Percentiles rank a stretch among this genome's conserved stretches.
phyloP scores from a whole-genome alignment of 2,797 vertebrate species.

The Rhinatrema bivittatum region DNA sequence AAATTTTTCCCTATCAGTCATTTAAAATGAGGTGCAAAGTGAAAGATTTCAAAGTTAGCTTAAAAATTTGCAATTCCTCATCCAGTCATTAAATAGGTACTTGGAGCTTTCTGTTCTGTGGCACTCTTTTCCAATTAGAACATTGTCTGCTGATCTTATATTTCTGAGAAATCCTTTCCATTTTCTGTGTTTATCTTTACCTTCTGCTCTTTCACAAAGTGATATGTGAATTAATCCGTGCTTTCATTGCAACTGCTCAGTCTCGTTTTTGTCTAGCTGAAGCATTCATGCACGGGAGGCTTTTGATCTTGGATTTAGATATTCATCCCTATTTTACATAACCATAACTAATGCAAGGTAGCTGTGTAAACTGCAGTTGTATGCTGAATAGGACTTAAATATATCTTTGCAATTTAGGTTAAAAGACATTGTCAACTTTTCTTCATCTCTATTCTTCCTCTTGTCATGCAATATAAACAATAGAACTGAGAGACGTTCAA shows the following conservation, averaged over 20 bases:
- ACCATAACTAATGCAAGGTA: slow-evolving; percentile 28
- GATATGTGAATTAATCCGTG: slow-evolving; percentile 43
- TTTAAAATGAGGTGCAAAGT: too few relatives aligned
- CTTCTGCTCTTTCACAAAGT: slow-evolving; percentile 44
- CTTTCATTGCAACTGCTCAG: slow-evolving; percentile 24
- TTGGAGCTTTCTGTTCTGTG: slow-evolving; percentile 12
- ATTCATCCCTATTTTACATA: slow-evolving; percentile 41
- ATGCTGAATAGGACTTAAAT: slow-evolving; percentile 28
- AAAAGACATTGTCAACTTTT: slow-evolving; percentile 16
- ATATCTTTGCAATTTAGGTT: slow-evolving; percentile 19
- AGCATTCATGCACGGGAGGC: slow-evolving; percentile 48
- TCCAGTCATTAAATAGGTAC: neutral
- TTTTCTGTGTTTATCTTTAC: slow-evolving; percentile 30
- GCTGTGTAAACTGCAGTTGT: slow-evolving; percentile 34
- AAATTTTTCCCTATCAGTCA: too few relatives aligned
- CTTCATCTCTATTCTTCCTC: slow-evolving; percentile 13
- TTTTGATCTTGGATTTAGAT: slow-evolving; percentile 51
- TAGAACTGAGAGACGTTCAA: neutral
- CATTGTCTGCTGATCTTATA: slow-evolving; percentile 18
- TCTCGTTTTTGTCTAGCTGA: slow-evolving; percentile 24
- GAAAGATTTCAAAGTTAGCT: slow-evolving; percentile 13
- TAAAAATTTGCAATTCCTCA: slow-evolving; percentile 6
- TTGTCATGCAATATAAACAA: neutral
- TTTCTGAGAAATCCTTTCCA: slow-evolving; percentile 18
- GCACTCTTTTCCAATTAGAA: slow-evolving; percentile 2